Base-by-base conservation (phyloP, 2,113 vertebrate species). In the Gulo gulo region DNA sequence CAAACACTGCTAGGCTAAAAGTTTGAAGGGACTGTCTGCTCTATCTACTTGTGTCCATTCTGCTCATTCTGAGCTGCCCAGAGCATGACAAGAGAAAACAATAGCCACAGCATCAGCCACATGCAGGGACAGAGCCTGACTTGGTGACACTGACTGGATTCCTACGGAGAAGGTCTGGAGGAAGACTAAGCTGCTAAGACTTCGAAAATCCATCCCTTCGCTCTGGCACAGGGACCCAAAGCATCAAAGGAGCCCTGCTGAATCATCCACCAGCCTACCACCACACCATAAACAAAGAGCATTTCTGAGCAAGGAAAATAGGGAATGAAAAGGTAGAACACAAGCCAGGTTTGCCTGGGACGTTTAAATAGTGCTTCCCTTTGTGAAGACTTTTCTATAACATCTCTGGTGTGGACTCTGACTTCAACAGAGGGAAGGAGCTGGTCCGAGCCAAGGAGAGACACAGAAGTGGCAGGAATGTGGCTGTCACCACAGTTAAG, bases 301-400 rank as follows among this genome's bases (percentile, higher is more conserved):
- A 20, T 16, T 71, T 84, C 91, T 16, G 50, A 90, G 79, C 24
- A 14, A 86, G 59, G 39, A 47, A 69, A 76, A 86, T 9, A 12
- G n/a, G 39, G 57, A 65, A 73, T 0, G 0, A 34, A 73, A 42
- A 55, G 42, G 45, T 0, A 9, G 79, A 65, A 61, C 14, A 39
- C 34, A 76, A 6, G 13, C 39, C 36, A 13, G 34, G 63, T 65
- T 26, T 26, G 14, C 12, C 55, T 24, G 3, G 15, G 55, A 74
- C 20, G n/a, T 39, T 74, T 91, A 45, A 24, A 15, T 63, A 47
- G n/a, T 45, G 36, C 61, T 74, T 18, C 39, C 57, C 84, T 71
- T 96, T 80, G 52, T 36, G 79, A 86, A 93, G 55, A 57, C 84
- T 76, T 50, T 96, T 90, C 59, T 90, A 71, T 86, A 94, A 93